Percentiles rank a stretch among this genome's conserved stretches.
These are phyloP conservation scores for Tangara arthus DNA, from an alignment of 2,797 vertebrate genomes.

Conservation along the genomic window DNA sequence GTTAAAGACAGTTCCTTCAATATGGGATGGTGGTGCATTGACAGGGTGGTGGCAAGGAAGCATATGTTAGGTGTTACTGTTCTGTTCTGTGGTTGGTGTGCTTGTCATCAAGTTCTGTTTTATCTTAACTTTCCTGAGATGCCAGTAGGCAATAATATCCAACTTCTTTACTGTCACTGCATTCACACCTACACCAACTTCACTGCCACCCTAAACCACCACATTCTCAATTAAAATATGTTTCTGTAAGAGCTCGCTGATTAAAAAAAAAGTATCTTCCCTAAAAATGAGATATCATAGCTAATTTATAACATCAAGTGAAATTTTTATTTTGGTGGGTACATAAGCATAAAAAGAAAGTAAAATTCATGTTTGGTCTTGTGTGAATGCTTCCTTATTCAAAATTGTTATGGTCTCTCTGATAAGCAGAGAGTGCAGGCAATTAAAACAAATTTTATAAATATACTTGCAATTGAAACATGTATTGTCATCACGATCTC, in stretches of 20 bases:
- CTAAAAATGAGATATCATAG: background rate
- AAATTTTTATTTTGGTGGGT: background rate
- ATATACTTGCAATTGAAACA: background rate
- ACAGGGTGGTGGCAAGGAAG: background rate
- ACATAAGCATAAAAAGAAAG: background rate
- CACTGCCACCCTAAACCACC: background rate
- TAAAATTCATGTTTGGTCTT: background rate
- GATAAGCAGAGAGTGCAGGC: background rate
- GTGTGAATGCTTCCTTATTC: background rate
- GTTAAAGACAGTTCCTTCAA: background rate
- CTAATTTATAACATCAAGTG: background rate
- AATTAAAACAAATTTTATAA: slow-evolving; percentile 10
- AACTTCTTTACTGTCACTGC: slow-evolving; percentile 9
- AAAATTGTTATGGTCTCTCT: background rate
- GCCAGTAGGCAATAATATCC: background rate
- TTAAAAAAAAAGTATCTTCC: background rate
- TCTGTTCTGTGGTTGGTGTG: slow-evolving; percentile 10
- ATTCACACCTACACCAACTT: slow-evolving; percentile 24
- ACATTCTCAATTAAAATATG: slow-evolving; percentile 12
- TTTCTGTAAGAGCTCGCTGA: background rate
- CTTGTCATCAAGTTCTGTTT: slow-evolving; percentile 18
- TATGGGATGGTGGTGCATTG: background rate
- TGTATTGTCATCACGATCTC: background rate
- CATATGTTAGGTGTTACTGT: slow-evolving; percentile 28
- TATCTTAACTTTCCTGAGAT: slow-evolving; percentile 7